Conservation (phyloP, 2,888 invertebrate species). For the Hyalella azteca region DNA sequence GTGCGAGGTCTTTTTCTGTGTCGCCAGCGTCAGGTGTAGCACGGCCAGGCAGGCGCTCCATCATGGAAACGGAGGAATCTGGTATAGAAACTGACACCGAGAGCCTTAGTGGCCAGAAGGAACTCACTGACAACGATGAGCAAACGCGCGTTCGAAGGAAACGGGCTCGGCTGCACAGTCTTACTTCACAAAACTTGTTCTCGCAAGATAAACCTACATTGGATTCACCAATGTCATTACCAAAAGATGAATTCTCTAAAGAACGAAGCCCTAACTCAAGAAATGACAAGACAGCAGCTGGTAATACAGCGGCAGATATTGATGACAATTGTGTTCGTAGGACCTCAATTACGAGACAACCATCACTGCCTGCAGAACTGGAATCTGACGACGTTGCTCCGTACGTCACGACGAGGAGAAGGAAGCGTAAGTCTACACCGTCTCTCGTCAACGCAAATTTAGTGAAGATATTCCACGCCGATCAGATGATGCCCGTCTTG, state of each 20-base stretch:
- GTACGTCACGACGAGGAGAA: not conserved
- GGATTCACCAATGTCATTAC: too few relatives aligned
- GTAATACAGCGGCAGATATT: not conserved
- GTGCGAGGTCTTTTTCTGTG: not conserved
- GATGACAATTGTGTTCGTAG: not conserved
- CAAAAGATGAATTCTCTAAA: too few relatives aligned
- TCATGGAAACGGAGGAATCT: slow-evolving; percentile 56
- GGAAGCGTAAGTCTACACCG: not conserved
- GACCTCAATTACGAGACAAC: not conserved
- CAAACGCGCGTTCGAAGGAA: slow-evolving; percentile 38
- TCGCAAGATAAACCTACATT: not conserved
- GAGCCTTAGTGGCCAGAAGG: slow-evolving; percentile 51
- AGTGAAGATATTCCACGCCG: not conserved
- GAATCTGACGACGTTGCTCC: not conserved
- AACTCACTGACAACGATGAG: slow-evolving; percentile 27
- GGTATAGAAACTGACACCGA: slow-evolving; percentile 58
- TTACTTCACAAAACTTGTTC: not conserved
- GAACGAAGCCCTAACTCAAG: not conserved
- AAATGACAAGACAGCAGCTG: not conserved
- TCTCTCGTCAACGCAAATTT: not conserved
- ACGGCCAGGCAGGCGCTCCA: not conserved
- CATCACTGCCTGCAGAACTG: not conserved
- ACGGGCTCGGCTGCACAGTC: slow-evolving; percentile 40
- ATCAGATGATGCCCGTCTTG: not conserved
- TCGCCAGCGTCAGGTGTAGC: not conserved